These are phyloP conservation scores for Dipodomys ordii DNA, from an alignment of 2,113 vertebrate genomes.

Conservation along the genomic window DNA sequence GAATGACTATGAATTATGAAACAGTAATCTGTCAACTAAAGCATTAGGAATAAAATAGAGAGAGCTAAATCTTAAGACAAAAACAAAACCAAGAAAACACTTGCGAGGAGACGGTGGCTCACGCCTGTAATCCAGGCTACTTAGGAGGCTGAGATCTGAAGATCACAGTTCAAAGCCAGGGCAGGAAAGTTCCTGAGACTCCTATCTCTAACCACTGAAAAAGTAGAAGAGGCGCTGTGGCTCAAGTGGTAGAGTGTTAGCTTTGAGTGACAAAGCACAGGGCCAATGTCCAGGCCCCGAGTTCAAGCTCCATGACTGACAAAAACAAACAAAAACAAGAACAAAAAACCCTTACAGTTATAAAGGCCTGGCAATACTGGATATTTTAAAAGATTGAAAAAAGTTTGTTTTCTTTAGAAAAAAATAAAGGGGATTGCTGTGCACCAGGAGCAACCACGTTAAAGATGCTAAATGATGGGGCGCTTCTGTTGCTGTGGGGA, in stretches of 20 bases:
- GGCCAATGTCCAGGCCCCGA: too few species aligned
- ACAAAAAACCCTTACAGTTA: background rate
- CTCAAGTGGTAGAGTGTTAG: too few species aligned
- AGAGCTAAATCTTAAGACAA: slow-evolving; percentile 4
- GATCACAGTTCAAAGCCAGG: too few species aligned
- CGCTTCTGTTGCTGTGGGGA: background rate
- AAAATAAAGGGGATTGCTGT: background rate
- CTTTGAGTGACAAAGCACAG: too few species aligned
- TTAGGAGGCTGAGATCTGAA: too few species aligned
- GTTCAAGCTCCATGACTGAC: too few species aligned
- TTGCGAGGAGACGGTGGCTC: too few species aligned
- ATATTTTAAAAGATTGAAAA: slow-evolving; percentile 38
- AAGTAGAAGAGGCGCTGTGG: too few species aligned
- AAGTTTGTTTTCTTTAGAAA: background rate
- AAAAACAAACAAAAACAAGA: too few species aligned
- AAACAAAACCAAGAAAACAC: background rate
- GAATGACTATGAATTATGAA: background rate
- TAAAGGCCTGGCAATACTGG: background rate
- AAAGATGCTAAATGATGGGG: background rate
- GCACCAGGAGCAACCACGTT: background rate
- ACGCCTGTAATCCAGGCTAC: too few species aligned
- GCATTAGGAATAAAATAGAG: background rate
- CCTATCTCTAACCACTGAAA: too few species aligned
- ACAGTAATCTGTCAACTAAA: background rate
- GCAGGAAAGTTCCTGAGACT: too few species aligned